Base-by-base conservation (phyloP, 1,140 invertebrate genomes). In the Drosophila auraria region DNA sequence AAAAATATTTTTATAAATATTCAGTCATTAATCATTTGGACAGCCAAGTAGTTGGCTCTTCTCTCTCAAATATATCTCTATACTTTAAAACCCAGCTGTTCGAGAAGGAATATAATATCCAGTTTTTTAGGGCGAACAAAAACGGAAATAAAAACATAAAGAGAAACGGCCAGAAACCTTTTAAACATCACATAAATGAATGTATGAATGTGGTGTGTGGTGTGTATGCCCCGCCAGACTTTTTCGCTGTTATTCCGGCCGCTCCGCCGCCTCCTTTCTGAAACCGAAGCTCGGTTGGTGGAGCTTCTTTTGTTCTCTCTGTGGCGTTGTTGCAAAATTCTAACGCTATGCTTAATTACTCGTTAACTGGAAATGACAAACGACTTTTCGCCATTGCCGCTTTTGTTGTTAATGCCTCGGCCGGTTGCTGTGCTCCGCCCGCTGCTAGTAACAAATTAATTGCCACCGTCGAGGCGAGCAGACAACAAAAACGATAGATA, bases 281-380 rank as follows among this genome's bases (percentile, higher is more conserved):
- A 40, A 57, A 57, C 36, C 68, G 20, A 66, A 66, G 61, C 27
- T 40, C 11, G 64, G 44, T 36, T n/a, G 54, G 44, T 36, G 23
- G 54, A 73, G 71, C 68, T 53, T 74, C 56, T 74, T 78, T 78
- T 78, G 74, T 78, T 78, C 40, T 78, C 47, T 78, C 47, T 27
- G 36, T 30, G 44, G 47, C 75, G 56, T 20, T 70, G 62, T 87
- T 87, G 83, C 84, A 78, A 87, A 80, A 78, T 87, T 83, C 84
- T 81, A 87, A 84, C 78, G 81, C 61, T 73, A 56, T 82, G 86
- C 86, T 84, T 87, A 89, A 89, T 89, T 87, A 89, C 70, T 77
- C 78, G 87, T 87, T 87, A 87, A 75, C 84, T 87, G 84, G 86
- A 87, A 87, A 83, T 87, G 84, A 84, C 84, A 84, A 89, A 87